Evolutionary conservation across 1,140 invertebrate species (phyloP).

Genomic region (Zaprionus inermis): DNA sequence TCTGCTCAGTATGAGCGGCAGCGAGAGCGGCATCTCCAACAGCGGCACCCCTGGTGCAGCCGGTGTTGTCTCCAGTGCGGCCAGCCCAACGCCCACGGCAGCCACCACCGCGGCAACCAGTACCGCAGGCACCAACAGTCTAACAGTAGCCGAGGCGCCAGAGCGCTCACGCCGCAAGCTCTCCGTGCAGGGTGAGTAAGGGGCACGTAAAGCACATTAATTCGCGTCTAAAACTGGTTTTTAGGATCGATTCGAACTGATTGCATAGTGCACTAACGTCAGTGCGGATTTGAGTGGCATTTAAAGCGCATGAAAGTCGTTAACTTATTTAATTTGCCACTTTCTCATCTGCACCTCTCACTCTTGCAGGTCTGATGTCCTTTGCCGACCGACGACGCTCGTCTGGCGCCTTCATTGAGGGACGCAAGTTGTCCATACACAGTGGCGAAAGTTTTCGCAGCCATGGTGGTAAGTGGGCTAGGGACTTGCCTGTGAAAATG

Average conservation of each 20-base stretch:
- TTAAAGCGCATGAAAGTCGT: slow-evolving; percentile 1
- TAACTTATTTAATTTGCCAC: slow-evolving; percentile 42
- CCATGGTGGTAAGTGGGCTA: slow-evolving; percentile 71
- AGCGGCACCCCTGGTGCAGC: slow-evolving; percentile 41
- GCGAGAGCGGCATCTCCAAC: slow-evolving; percentile 67
- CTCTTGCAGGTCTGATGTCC: slow-evolving; percentile 77
- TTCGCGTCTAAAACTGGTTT: background rate
- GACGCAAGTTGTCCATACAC: slow-evolving; percentile 81
- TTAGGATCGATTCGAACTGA: background rate
- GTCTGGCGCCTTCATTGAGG: slow-evolving; percentile 80
- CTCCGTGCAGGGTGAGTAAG: slow-evolving; percentile 77
- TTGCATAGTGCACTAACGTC: background rate
- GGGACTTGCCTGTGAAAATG: too few species aligned
- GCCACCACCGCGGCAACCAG: slow-evolving; percentile 36
- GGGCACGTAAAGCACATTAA: too few species aligned
- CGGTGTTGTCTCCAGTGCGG: slow-evolving; percentile 35
- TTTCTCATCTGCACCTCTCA: slow-evolving; percentile 2
- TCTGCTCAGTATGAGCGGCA: slow-evolving; percentile 69
- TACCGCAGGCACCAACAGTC: slow-evolving; percentile 52
- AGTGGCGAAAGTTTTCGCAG: slow-evolving; percentile 84
- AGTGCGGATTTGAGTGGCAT: slow-evolving; percentile 3
- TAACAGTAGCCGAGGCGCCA: slow-evolving; percentile 66
- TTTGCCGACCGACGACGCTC: slow-evolving; percentile 83
- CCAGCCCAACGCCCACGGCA: slow-evolving; percentile 51
- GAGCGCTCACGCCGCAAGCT: slow-evolving; percentile 72